Evolutionary conservation across 2,113 vertebrate species (phyloP).

Genomic region (Larimichthys polyactis): DNA sequence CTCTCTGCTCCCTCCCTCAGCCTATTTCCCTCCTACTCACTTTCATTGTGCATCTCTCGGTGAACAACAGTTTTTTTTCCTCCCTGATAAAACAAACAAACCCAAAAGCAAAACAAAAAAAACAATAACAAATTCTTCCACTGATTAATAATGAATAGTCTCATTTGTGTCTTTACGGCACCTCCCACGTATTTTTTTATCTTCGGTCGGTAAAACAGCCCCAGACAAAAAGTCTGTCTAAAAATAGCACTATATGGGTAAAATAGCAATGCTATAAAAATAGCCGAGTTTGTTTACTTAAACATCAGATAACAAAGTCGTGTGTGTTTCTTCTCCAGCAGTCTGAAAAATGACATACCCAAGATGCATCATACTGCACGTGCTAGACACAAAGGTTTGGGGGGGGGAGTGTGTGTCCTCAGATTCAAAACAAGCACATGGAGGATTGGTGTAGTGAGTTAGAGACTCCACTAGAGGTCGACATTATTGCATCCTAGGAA

Average conservation of each 20-base stretch:
- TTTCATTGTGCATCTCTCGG: slow-evolving; percentile 14
- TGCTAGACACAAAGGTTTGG: slow-evolving; percentile 35
- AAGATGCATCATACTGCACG: slow-evolving; percentile 38
- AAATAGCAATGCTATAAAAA: not conserved
- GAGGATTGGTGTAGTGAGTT: slow-evolving; percentile 11
- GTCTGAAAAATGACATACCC: slow-evolving; percentile 13
- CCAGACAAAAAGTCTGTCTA: not conserved
- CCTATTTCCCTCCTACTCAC: slow-evolving; percentile 26
- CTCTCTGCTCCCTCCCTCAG: slow-evolving; percentile 26
- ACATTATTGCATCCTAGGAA: slow-evolving; percentile 24
- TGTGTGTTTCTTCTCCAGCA: not conserved
- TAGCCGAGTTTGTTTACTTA: not conserved
- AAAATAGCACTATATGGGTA: not conserved
- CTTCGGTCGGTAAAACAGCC: not conserved
- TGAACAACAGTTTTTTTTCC: not conserved
- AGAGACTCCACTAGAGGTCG: slow-evolving; percentile 64
- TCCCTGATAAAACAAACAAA: not conserved
- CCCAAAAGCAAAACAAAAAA: too few species aligned
- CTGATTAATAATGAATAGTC: not conserved
- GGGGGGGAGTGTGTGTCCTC: slow-evolving; percentile 15
- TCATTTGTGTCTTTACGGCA: not conserved
- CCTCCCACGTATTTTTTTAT: not conserved
- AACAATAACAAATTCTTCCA: too few species aligned
- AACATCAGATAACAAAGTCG: not conserved
- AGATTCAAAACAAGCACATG: slow-evolving; percentile 60